Conservation (phyloP, 2,888 invertebrate species). For the Hyposoter didymator region DNA sequence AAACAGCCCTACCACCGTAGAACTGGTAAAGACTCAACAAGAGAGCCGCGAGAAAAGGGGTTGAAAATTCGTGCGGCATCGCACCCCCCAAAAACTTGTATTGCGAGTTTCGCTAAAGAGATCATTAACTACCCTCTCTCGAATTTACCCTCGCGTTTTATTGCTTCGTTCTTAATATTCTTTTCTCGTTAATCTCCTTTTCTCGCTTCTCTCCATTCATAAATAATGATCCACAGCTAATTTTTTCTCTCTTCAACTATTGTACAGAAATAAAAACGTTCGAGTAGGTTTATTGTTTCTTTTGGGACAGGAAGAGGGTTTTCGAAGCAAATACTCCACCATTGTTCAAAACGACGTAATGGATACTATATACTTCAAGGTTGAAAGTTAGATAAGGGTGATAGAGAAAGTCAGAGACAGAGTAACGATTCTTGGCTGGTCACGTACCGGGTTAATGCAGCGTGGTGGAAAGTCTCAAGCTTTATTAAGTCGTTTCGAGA, state of each 20-base stretch:
- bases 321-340: conserved; percentile 18
- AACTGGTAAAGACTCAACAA: conserved; percentile 25
- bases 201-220: conserved; percentile 22
- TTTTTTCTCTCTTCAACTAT: conserved; percentile 5
- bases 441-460: conserved; percentile 81
- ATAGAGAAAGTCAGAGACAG: conserved; percentile 66
- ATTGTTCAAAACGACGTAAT: conserved; percentile 37
- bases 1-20: conserved; percentile 8
- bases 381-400: conserved; percentile 51
- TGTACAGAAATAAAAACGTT: conserved; percentile 9
- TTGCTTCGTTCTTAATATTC: conserved; percentile 44
- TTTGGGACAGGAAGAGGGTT: conserved; percentile 2
- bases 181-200: conserved; percentile 35
- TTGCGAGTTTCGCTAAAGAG: conserved; percentile 59
- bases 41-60: conserved; percentile 68
- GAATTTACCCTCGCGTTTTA: conserved; percentile 42
- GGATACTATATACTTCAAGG: conserved; percentile 33
- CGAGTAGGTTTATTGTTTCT: neutral
- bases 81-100: conserved; percentile 45
- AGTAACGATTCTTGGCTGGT: conserved; percentile 73
- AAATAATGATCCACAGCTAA: conserved; percentile 29
- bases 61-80: conserved; percentile 71
- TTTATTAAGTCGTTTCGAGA: conserved; percentile 78
- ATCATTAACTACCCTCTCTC: conserved; percentile 56
- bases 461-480: conserved; percentile 79